phyloP scores from a whole-genome alignment of 2,113 vertebrate genomes.

The Notarius lentiginosus region DNA sequence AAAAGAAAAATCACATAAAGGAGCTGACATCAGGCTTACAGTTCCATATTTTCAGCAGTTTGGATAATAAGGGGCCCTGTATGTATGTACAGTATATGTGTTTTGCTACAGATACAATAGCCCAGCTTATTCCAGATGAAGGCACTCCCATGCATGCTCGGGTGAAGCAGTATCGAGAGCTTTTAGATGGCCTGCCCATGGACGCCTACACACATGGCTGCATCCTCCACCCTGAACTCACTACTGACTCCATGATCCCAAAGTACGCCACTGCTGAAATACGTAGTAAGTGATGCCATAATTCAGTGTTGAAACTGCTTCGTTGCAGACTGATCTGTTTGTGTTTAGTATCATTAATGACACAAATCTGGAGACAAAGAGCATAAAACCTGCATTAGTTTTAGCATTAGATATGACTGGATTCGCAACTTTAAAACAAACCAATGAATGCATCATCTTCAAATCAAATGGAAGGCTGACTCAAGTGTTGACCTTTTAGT shows the following conservation, averaged over 20 bases:
- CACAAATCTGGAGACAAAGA: not conserved
- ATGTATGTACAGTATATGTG: not conserved
- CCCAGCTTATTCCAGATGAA: slow-evolving; percentile 85
- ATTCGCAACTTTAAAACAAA: not conserved
- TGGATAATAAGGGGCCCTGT: not conserved
- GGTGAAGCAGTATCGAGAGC: slow-evolving; percentile 92
- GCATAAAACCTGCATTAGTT: not conserved
- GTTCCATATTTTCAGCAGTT: not conserved
- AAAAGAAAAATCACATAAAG: not conserved
- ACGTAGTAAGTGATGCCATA: slow-evolving; percentile 88
- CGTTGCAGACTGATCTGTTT: not conserved
- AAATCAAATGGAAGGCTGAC: not conserved
- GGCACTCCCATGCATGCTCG: slow-evolving; percentile 81
- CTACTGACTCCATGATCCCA: slow-evolving; percentile 99
- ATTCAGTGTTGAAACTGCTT: slow-evolving; percentile 40
- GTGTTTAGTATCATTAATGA: not conserved
- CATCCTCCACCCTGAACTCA: slow-evolving; percentile 98
- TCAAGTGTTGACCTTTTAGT: slow-evolving; percentile 34
- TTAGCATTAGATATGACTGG: too few species aligned
- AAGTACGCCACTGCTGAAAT: slow-evolving; percentile 99
- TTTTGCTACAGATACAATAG: slow-evolving; percentile 78
- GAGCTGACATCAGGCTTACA: not conserved
- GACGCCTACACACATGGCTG: slow-evolving; percentile 98
- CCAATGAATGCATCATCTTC: not conserved
- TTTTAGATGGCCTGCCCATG: slow-evolving; percentile 95